phyloP scores from a whole-genome alignment of 2,888 invertebrate genomes.

The Drosophila anomalipes region DNA sequence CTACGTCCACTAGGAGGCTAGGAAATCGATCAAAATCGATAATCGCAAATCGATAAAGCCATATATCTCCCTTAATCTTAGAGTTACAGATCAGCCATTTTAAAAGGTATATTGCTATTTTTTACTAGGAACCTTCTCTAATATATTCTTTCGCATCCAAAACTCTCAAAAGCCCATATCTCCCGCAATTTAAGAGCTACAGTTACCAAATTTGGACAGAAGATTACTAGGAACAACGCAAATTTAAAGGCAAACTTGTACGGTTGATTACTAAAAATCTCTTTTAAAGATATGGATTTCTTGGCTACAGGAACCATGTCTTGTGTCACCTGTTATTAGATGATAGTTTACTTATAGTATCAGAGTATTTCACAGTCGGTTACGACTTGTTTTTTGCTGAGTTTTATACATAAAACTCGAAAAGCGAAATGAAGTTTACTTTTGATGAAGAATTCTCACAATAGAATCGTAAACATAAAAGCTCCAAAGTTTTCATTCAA shows the following conservation, averaged over 20 bases:
- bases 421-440: constrained; percentile 7
- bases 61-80: not conserved
- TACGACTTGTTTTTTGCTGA: constrained; percentile 1
- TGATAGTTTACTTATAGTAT: not conserved
- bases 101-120: too few relatives aligned
- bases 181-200: too few relatives aligned
- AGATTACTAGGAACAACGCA: too few relatives aligned
- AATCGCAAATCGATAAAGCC: not conserved
- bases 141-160: too few relatives aligned
- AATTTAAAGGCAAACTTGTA: not conserved
- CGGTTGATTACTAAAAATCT: not conserved
- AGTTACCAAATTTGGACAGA: too few relatives aligned
- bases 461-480: constrained; percentile 4
- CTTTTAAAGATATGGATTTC: not conserved
- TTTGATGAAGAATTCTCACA: not conserved
- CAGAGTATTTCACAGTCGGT: not conserved
- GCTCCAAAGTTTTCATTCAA: constrained; percentile 4
- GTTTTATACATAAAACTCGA: not conserved
- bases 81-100: too few relatives aligned
- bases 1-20: not conserved
- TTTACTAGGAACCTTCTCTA: too few relatives aligned
- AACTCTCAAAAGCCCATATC: too few relatives aligned
- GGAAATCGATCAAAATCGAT: not conserved
- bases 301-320: not conserved
- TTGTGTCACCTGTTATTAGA: not conserved